A percentile compares a stretch with the other conserved stretches of the same genome.
These are phyloP conservation scores for Falco columbarius DNA, from an alignment of 2,797 vertebrate genomes.

Conservation along the genomic window DNA sequence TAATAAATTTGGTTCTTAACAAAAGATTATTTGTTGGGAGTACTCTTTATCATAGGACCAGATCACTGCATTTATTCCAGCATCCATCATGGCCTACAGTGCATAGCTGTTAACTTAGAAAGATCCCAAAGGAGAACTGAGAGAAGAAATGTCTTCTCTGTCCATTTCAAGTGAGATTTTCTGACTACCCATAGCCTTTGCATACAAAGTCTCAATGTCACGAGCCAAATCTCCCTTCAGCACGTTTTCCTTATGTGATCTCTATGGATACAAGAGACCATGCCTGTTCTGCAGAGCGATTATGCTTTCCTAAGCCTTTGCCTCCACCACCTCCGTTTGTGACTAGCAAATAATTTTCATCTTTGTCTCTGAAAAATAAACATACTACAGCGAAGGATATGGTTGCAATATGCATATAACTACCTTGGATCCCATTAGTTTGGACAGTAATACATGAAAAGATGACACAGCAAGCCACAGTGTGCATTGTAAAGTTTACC, in stretches of 20 bases:
- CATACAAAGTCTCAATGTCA: neutral
- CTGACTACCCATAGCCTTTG: neutral
- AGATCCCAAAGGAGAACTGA: neutral
- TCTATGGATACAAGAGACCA: neutral
- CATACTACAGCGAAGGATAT: neutral
- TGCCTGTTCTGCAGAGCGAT: neutral
- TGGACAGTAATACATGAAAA: neutral
- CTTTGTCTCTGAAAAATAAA: neutral
- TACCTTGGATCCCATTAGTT: neutral
- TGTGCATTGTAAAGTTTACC: neutral
- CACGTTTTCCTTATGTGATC: neutral
- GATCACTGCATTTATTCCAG: neutral
- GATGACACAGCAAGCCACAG: neutral
- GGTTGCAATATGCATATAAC: neutral
- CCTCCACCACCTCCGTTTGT: neutral
- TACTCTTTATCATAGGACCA: neutral
- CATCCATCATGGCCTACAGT: neutral
- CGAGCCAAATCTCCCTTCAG: neutral
- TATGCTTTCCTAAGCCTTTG: neutral
- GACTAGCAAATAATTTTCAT: neutral
- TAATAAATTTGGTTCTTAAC: neutral
- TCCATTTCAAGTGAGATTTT: neutral
- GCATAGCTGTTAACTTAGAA: neutral
- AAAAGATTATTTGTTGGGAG: neutral
- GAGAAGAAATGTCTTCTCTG: neutral